Evolutionary conservation across 1,140 invertebrate genomes (phyloP).

Genomic region (Streblospio benedicti): DNA sequence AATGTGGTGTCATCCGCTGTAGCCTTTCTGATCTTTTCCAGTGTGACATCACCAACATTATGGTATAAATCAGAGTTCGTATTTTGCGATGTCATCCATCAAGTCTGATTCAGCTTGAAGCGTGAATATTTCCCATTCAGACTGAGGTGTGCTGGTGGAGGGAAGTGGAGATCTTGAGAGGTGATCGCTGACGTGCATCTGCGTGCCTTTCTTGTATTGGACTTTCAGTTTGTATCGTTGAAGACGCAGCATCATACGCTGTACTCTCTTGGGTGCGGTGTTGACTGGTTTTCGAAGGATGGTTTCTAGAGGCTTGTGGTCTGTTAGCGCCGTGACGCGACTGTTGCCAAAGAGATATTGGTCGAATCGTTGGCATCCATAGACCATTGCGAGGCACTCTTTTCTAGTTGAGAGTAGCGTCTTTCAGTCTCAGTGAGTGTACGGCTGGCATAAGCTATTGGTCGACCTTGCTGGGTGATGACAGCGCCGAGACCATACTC

Average conservation of each 20-base stretch:
- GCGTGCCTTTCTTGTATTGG: no score
- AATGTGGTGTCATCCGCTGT: no score
- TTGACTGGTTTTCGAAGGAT: constrained; percentile 44
- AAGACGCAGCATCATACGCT: constrained; percentile 45
- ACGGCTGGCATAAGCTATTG: constrained; percentile 45
- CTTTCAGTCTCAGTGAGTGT: constrained; percentile 40
- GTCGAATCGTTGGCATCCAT: constrained; percentile 42
- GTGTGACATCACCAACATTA: no score
- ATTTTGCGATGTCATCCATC: no score
- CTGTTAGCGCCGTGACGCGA: constrained; percentile 22
- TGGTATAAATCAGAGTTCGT: no score
- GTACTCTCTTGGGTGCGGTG: constrained; percentile 39
- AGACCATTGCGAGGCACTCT: constrained; percentile 49
- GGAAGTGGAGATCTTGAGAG: no score
- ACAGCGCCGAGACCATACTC: constrained; percentile 41
- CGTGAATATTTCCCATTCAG: no score
- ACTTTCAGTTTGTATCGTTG: constrained; percentile 46
- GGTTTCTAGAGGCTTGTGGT: constrained; percentile 39
- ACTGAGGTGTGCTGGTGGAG: no score
- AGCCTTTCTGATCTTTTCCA: no score
- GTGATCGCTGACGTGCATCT: no score
- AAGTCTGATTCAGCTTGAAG: no score
- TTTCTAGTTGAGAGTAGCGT: constrained; percentile 49
- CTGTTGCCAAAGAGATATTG: constrained; percentile 39
- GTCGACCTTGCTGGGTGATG: constrained; percentile 44